Evolutionary conservation across 2,888 invertebrate species (phyloP).

Genomic region (Pollenia labialis): DNA sequence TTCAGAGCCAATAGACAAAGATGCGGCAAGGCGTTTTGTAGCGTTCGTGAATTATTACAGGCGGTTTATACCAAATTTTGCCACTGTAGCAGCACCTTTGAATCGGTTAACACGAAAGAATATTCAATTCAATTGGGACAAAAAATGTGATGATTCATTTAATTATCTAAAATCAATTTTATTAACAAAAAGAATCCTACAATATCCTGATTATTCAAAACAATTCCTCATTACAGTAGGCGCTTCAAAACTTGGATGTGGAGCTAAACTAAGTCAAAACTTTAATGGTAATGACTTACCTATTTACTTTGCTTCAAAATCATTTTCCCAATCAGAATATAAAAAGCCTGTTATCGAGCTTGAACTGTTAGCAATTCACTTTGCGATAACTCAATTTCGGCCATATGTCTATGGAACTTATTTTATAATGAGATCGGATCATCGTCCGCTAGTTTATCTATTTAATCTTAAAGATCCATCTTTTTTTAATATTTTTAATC

Average conservation of each 20-base stretch:
- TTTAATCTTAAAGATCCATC: neutral
- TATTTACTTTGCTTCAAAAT: neutral
- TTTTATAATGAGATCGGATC: conserved; percentile 1
- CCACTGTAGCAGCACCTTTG: neutral
- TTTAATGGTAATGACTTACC: conserved; percentile 16
- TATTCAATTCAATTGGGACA: too few relatives aligned
- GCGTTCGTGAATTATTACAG: neutral
- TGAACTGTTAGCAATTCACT: neutral
- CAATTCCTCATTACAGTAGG: too few relatives aligned
- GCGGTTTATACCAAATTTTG: neutral
- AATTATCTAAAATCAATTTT: too few relatives aligned
- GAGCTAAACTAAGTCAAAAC: neutral
- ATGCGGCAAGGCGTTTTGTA: neutral
- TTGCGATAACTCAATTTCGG: neutral
- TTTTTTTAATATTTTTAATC: too few relatives aligned
- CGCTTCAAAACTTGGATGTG: conserved; percentile 16
- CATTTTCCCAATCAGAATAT: neutral
- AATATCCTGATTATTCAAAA: too few relatives aligned
- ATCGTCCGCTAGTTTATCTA: conserved; percentile 3
- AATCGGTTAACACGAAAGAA: neutral
- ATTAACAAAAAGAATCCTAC: too few relatives aligned
- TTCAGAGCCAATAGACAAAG: neutral
- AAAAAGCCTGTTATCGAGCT: neutral
- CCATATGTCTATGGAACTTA: neutral
- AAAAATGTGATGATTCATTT: too few relatives aligned